These are phyloP conservation scores for Aldrovandia affinis DNA, from an alignment of 2,797 vertebrate genomes.

Conservation along the genomic window DNA sequence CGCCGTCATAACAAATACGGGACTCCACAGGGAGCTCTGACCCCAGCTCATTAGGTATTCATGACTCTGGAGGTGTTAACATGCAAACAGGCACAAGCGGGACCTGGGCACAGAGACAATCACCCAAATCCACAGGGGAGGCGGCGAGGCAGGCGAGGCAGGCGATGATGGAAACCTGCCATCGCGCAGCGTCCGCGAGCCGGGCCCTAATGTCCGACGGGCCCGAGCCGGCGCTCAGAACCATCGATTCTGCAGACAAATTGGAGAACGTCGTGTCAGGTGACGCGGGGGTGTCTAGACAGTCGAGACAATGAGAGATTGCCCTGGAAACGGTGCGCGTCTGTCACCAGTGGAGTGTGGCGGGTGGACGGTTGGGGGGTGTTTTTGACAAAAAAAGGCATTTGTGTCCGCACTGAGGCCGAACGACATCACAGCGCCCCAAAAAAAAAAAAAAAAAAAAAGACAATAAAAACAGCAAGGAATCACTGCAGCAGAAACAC, in stretches of 20 bases:
- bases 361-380: constrained; percentile 39
- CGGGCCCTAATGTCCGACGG: constrained; percentile 39
- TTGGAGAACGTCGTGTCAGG: constrained; percentile 44
- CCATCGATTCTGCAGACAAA: constrained; percentile 54
- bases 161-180: not conserved
- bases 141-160: not conserved
- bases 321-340: constrained; percentile 49
- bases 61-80: not conserved
- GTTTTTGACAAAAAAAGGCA: constrained; percentile 39
- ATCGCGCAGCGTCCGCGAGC: constrained; percentile 22
- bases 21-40: not conserved
- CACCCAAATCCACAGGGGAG: not conserved
- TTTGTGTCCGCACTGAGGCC: constrained; percentile 40
- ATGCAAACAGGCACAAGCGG: not conserved
- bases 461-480: not conserved
- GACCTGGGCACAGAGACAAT: not conserved
- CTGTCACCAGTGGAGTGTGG: constrained; percentile 49
- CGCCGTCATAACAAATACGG: not conserved
- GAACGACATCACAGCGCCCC: not conserved
- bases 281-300: constrained; percentile 49
- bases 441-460: not conserved
- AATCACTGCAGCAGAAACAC: constrained; percentile 34
- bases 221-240: constrained; percentile 36
- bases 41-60: not conserved
- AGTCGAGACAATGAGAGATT: constrained; percentile 52